Evolutionary conservation across 2,888 invertebrate species (phyloP).

Genomic region (Drosophila nigritarsus): DNA sequence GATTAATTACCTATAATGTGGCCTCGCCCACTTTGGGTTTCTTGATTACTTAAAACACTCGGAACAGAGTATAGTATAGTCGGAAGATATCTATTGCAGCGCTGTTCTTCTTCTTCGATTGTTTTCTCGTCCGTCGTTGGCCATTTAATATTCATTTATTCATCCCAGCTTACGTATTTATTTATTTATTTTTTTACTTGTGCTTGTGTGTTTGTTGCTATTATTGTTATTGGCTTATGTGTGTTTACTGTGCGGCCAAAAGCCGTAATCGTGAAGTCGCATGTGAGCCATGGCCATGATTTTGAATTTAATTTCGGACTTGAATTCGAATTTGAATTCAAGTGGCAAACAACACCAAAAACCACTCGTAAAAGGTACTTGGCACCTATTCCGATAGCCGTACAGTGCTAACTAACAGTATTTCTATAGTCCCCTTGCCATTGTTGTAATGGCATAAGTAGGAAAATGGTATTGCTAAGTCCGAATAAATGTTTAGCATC

Average conservation of each 20-base stretch:
- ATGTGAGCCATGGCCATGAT: conserved; percentile 79
- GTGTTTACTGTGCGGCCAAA: conserved; percentile 43
- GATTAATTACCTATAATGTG: neutral
- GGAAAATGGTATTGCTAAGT: neutral
- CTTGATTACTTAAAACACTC: neutral
- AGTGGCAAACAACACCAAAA: conserved; percentile 46
- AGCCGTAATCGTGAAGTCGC: conserved; percentile 74
- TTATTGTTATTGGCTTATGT: conserved; percentile 40
- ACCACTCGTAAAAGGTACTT: conserved; percentile 46
- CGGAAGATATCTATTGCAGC: neutral
- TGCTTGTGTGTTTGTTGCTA: conserved; percentile 25
- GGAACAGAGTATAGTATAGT: conserved; percentile 15
- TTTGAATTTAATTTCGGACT: conserved; percentile 66
- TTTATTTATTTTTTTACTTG: conserved; percentile 36
- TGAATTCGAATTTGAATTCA: conserved; percentile 60
- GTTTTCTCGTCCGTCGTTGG: conserved; percentile 36
- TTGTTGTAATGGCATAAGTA: conserved; percentile 1
- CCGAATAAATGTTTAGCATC: neutral
- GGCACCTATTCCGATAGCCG: conserved; percentile 45
- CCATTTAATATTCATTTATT: conserved; percentile 81
- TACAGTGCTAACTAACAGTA: conserved; percentile 30
- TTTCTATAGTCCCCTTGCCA: conserved; percentile 7
- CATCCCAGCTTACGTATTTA: conserved; percentile 74
- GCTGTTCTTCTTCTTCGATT: conserved; percentile 25
- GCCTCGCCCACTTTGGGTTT: neutral